A percentile compares a stretch with the other conserved stretches of the same genome.
Evolutionary conservation across 2,888 invertebrate species (phyloP).

Genomic region (Axea sp.): DNA sequence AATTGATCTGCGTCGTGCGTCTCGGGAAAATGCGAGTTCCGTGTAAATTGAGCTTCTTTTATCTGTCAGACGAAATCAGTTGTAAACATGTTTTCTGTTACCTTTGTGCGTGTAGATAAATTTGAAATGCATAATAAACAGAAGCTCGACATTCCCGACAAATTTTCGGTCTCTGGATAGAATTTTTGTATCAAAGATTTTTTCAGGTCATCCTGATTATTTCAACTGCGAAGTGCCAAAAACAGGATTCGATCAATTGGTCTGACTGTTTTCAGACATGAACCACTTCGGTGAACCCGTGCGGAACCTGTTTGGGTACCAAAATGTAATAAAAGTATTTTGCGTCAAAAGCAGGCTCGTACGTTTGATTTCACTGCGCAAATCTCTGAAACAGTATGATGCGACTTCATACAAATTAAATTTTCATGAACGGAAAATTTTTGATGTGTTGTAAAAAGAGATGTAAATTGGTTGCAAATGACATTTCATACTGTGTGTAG

Average conservation of each 20-base stretch:
- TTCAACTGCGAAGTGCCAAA: constrained; percentile 31
- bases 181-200: background rate
- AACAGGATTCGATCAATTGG: constrained; percentile 2
- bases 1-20: constrained; percentile 32
- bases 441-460: no score
- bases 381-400: no score
- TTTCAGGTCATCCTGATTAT: constrained; percentile 1
- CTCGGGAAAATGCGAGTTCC: constrained; percentile 15
- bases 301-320: no score
- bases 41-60: constrained; percentile 31
- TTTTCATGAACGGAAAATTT: no score
- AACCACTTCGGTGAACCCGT: constrained; percentile 1
- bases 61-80: constrained; percentile 8
- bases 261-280: constrained; percentile 20
- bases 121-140: constrained; percentile 2
- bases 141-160: constrained; percentile 3
- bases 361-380: no score
- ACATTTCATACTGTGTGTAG: no score
- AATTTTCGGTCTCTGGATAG: constrained; percentile 6
- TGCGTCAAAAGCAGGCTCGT: no score
- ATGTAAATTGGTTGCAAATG: no score
- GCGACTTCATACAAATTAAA: no score
- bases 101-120: constrained; percentile 2
- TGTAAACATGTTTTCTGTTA: background rate
- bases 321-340: no score